These are phyloP conservation scores for Pyrocoelia pectoralis DNA, from an alignment of 2,888 invertebrate species.

Conservation along the genomic window DNA sequence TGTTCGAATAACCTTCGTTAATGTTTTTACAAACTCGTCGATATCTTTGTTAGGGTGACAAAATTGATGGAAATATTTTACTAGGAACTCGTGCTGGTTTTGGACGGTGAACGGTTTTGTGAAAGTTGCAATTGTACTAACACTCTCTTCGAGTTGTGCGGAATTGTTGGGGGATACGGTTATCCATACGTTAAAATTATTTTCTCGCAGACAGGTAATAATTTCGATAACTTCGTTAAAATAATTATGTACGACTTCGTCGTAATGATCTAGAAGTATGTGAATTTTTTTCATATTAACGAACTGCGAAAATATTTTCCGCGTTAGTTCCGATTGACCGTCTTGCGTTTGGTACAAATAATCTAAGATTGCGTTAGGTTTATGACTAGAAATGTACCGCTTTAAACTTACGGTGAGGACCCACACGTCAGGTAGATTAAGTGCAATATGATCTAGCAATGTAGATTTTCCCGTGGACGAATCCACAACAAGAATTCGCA, in stretches of 20 bases:
- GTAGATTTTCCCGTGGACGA: neutral
- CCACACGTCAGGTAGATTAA: neutral
- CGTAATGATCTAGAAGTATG: neutral
- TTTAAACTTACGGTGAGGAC: neutral
- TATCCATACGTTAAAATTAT: neutral
- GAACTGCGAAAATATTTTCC: neutral
- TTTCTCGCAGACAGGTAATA: neutral
- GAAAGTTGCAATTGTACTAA: neutral
- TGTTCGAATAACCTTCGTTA: neutral
- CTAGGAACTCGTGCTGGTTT: neutral
- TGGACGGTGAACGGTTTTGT: neutral
- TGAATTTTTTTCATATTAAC: neutral
- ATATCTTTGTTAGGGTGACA: neutral
- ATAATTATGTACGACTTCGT: neutral
- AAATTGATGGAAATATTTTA: neutral
- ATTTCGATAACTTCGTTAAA: neutral
- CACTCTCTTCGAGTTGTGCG: neutral
- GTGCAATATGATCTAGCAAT: neutral
- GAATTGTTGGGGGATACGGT: neutral
- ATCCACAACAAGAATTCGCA: neutral
- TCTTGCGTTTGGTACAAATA: neutral
- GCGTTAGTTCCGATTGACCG: neutral
- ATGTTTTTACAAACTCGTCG: neutral
- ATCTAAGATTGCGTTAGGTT: neutral
- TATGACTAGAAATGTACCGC: neutral